Evolutionary conservation across 2,113 vertebrate species (phyloP).

Genomic region (Patagioenas fasciata): DNA sequence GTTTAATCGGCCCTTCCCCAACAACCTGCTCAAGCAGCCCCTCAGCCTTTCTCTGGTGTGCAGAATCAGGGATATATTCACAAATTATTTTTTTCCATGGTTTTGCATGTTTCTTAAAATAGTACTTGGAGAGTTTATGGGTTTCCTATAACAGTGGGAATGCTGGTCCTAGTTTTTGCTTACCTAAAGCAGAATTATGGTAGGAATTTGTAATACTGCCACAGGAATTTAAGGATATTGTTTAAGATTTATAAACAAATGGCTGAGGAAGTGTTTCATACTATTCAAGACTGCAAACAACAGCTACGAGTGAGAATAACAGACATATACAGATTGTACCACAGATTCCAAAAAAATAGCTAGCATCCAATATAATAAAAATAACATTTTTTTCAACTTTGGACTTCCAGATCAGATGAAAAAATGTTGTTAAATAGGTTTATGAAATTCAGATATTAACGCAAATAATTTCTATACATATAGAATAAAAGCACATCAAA

Average conservation of each 20-base stretch:
- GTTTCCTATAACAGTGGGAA: not conserved
- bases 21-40: not conserved
- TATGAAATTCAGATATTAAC: not conserved
- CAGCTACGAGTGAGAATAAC: not conserved
- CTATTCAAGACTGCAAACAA: not conserved
- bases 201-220: not conserved
- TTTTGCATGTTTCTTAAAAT: not conserved
- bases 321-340: not conserved
- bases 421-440: not conserved
- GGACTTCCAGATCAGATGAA: not conserved
- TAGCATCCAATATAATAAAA: not conserved
- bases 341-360: not conserved
- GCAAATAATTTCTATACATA: not conserved
- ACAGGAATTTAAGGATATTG: not conserved
- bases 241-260: not conserved
- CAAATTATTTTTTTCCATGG: fast-evolving
- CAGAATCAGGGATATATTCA: not conserved
- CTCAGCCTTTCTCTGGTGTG: not conserved
- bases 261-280: not conserved
- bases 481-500: not conserved
- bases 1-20: not conserved
- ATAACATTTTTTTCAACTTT: not conserved
- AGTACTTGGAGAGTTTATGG: not conserved
- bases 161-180: not conserved
- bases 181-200: not conserved